Base-by-base conservation (phyloP, 2,888 invertebrate genomes). In the Thumatha senex region DNA sequence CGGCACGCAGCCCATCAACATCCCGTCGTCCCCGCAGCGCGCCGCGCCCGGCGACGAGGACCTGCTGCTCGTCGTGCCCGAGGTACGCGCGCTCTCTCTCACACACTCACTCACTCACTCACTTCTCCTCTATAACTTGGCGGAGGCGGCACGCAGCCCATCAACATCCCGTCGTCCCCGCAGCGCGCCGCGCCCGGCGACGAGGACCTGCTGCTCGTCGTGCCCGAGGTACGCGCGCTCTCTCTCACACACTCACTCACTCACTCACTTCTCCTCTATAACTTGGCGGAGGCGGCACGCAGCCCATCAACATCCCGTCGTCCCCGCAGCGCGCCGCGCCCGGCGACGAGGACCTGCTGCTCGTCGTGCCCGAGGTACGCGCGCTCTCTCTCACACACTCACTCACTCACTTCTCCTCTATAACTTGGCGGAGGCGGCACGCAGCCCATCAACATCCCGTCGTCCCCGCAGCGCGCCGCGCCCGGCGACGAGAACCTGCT, bases 261-360 rank as follows among this genome's bases (percentile, higher is more conserved):
- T n/a, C n/a, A n/a, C n/a, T n/a, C n/a, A n/a, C n/a, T n/a, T n/a
- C n/a, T n/a, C n/a, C n/a, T n/a, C n/a, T n/a, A n/a, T n/a, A n/a
- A n/a, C n/a, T n/a, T n/a, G n/a, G n/a, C n/a, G n/a, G n/a, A n/a
- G n/a, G 87, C 30, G 5, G 30, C 67, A 93, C 93, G 48, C 93
- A 92, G 64, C 94, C 94, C 40, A 94, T 94, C 79, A 93, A 93
- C 81, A 94, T 94, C 77, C 94, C 94, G 10, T 93, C 93, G 57
- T 87, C 92, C 39, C 89, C 92, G 70, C 90, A 88, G 80, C 83
- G 89, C 75, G 75, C 86, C 58, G 74, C 80, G 12, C 30, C 30
- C 30, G 85, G 89, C 54, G 92, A 92, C 9, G 93, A 93, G 64
- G 93, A 93, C 60, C 82, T 88, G 78, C 81, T 88, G 65, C 82